Evolutionary conservation across 2,113 vertebrate species (phyloP), one percentile per base, ranked within the genome.

Genomic region (Connochaetes taurinus): DNA sequence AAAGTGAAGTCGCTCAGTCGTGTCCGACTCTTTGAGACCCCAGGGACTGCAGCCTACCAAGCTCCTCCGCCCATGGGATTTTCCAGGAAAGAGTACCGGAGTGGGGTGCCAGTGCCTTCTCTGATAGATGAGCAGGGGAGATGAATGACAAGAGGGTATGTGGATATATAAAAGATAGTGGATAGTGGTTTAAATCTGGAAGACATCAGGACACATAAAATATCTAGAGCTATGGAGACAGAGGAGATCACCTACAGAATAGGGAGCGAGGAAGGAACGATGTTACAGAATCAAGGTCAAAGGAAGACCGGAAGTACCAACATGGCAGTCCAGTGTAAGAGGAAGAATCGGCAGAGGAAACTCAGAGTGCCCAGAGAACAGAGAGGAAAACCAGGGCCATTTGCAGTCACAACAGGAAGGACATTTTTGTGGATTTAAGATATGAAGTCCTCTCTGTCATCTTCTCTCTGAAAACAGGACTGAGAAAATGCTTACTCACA

Each of bases 11-110:
- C 4, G 0, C 4, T 58, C 23, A 58, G 10, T 58, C 2, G 1
- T 58, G 57, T 58, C 9, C 0, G 0, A 58, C 57, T 5, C 10
- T 58, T 58, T 0, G 9, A 0, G 10, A 58, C 57, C 57, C 25
- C 57, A 58, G 27, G 57, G 10, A 58, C 57, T 58, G 57, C 57
- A 58, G 57, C 57, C 57, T 0, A 58, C 25, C 57, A 58, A 25
- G 10, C 57, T 58, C 57, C 57, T 27, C 25, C 2, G 0, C 4
- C 25, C 57, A 58, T 58, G 57, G 57, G 57, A 58, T 58, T 27
- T 58, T 58, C 25, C 25, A 58, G 25, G 57, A 25, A 58, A 58
- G 10, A 27, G 57, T 58, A 58, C 10, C 27, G 57, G 57, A 58
- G 10, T 58, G 25, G 25, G 57, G 57, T 58, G 57, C 57, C 57